Base-by-base conservation (phyloP, 2,888 invertebrate genomes). In the Hirudinaria manillensis region DNA sequence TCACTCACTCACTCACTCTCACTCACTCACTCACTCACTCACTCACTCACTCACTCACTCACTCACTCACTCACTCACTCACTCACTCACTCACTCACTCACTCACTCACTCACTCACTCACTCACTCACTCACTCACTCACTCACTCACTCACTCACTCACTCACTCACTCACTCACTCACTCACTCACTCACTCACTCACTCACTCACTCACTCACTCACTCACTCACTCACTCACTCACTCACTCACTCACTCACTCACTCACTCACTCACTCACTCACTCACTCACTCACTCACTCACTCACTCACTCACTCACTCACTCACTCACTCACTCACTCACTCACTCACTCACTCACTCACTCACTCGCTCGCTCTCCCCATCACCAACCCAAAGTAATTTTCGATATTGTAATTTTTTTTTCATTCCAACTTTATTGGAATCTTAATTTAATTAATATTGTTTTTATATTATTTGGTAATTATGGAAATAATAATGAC, bases 21-120 rank as follows among this genome's bases (percentile, higher is more conserved):
- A 65, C 29, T 65, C 66, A 65, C 29, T 65, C 66, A 65, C 29
- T 65, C 66, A 65, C 29, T 65, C 66, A 65, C 29, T 65, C 66
- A 65, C 29, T 65, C 45, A 53, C 55, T 53, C 55, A 55, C 55
- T 55, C 72, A 55, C 55, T 53, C 55, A 72, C 55, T 53, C 53
- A 72, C 55, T 70, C 70, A 70, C 36, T 70, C 70, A 70, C 36
- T 70, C 70, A 70, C 36, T 70, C 70, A 70, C 36, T 70, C 70
- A 70, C 36, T 70, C 70, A 70, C 36, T 70, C 70, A 70, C 36
- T 70, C 70, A 70, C 36, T 70, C 70, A 70, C 36, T 70, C 70
- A 70, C 36, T 70, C 70, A 70, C 36, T 70, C 70, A 70, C 36
- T 70, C 70, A 70, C 36, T 70, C 70, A 70, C 36, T 70, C 70